These are phyloP conservation scores for Chiloscyllium punctatum DNA, from an alignment of 2,797 vertebrate species.

Conservation along the genomic window DNA sequence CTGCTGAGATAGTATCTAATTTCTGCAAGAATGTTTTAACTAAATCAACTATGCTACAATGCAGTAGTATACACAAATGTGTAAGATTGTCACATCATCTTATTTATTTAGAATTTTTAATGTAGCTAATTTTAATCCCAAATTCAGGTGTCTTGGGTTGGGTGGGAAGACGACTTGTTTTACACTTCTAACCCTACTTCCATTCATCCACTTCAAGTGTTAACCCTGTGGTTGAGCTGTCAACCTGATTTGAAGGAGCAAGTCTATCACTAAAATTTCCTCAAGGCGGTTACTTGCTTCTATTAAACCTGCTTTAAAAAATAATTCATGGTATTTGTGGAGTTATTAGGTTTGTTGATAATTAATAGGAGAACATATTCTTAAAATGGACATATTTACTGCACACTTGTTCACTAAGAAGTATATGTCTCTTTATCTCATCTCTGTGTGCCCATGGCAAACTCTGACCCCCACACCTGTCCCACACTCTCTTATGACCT, in stretches of 20 bases:
- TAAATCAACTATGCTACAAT: background rate
- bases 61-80: background rate
- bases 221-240: background rate
- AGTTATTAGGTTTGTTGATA: background rate
- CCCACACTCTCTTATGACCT: no score
- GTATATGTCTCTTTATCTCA: background rate
- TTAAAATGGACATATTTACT: background rate
- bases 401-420: background rate
- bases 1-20: background rate
- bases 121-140: background rate
- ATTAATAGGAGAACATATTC: background rate
- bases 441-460: no score
- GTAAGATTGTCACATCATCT: background rate
- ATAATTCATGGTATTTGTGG: background rate
- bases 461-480: no score
- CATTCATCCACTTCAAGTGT: background rate
- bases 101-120: background rate
- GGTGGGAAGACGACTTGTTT: background rate
- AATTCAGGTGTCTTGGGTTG: background rate
- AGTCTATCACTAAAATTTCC: background rate
- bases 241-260: background rate
- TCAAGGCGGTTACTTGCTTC: background rate
- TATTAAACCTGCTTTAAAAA: background rate
- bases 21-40: background rate
- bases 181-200: background rate